These are phyloP conservation scores for Leptopterna dolabrata DNA, from an alignment of 2,888 invertebrate genomes.

Conservation along the genomic window DNA sequence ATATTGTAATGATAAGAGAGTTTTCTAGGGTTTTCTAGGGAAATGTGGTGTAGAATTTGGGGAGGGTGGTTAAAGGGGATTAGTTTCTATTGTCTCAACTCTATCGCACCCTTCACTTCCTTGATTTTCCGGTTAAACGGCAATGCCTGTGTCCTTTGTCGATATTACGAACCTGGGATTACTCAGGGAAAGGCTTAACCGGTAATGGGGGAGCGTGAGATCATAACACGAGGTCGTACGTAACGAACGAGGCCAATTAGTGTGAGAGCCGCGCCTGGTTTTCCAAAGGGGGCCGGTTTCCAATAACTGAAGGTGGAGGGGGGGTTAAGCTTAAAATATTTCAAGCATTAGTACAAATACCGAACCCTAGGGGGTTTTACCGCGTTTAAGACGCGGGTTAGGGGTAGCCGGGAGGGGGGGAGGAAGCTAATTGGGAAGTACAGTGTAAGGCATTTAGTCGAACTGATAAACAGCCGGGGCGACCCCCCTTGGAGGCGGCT, in stretches of 20 bases:
- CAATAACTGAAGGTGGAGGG: no score
- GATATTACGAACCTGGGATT: constrained; percentile 1
- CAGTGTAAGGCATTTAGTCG: constrained; percentile 52
- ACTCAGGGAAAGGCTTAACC: background rate
- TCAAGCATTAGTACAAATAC: constrained; percentile 48
- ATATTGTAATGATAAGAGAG: no score
- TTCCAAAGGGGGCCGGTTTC: background rate
- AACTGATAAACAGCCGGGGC: constrained; percentile 43
- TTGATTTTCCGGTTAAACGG: background rate
- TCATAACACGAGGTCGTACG: constrained; percentile 23
- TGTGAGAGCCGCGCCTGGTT: background rate
- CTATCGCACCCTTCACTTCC: background rate
- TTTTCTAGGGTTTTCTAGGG: no score
- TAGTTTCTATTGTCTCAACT: background rate
- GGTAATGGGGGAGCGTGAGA: constrained; percentile 28
- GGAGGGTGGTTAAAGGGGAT: no score
- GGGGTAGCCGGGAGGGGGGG: background rate
- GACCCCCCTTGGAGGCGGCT: background rate
- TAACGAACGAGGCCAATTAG: constrained; percentile 30
- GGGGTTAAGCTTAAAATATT: constrained; percentile 49
- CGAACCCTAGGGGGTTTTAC: background rate
- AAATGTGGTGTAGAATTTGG: no score
- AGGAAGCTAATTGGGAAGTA: constrained; percentile 44
- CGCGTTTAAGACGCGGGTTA: background rate
- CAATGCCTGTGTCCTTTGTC: background rate